phyloP scores from a whole-genome alignment of 2,113 vertebrate genomes.

The Ictalurus furcatus region DNA sequence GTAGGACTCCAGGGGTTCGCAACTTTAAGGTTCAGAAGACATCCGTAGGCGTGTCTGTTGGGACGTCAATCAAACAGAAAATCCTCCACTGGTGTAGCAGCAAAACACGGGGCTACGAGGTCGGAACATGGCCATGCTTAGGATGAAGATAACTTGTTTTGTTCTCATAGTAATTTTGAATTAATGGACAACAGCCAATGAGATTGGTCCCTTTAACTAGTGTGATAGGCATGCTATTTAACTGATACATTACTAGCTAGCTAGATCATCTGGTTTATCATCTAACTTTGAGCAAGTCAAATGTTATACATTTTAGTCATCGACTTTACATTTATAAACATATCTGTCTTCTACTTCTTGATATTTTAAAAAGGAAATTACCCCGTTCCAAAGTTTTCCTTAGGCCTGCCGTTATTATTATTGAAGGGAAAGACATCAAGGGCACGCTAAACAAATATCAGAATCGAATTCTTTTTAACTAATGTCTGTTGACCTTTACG shows the following conservation, averaged over 20 bases:
- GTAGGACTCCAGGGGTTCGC: constrained; percentile 65
- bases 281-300: neutral
- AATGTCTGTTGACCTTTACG: neutral
- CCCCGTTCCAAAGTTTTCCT: neutral
- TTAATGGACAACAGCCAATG: constrained; percentile 42
- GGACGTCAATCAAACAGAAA: constrained; percentile 76
- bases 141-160: neutral
- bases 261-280: too few relatives aligned
- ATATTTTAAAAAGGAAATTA: neutral
- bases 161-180: neutral
- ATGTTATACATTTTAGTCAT: too few relatives aligned
- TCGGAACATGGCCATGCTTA: constrained; percentile 26
- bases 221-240: neutral
- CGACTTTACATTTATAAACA: too few relatives aligned
- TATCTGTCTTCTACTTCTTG: neutral
- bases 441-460: neutral
- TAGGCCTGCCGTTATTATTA: too few relatives aligned
- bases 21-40: constrained; percentile 76
- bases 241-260: neutral
- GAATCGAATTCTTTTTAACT: neutral
- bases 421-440: neutral
- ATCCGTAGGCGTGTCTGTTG: constrained; percentile 59
- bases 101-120: constrained; percentile 75
- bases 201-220: neutral
- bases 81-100: constrained; percentile 76